phyloP scores from a whole-genome alignment of 2,888 invertebrate genomes.

The Oegoconia quadripuncta region DNA sequence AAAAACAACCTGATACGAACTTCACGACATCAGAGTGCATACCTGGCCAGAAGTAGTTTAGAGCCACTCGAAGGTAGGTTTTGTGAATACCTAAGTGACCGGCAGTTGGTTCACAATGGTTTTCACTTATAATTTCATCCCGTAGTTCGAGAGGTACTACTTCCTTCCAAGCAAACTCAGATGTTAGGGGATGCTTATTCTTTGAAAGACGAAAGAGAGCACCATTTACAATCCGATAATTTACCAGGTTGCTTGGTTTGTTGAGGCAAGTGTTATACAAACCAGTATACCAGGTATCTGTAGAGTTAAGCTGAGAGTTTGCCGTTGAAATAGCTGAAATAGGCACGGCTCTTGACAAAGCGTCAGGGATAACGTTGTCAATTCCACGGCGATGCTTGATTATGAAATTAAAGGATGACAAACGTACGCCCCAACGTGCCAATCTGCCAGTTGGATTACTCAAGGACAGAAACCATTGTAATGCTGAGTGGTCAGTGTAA shows the following conservation, averaged over 20 bases:
- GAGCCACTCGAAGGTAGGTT: conserved; percentile 21
- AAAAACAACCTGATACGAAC: conserved; percentile 10
- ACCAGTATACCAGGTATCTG: conserved; percentile 22
- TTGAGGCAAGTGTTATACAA: conserved; percentile 16
- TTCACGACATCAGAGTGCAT: conserved; percentile 23
- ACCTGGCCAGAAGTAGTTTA: conserved; percentile 15
- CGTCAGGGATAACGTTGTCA: conserved; percentile 26
- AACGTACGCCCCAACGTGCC: conserved; percentile 26
- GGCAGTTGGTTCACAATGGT: conserved; percentile 23
- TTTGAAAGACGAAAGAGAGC: conserved; percentile 17
- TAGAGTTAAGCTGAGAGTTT: neutral
- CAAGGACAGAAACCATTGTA: conserved; percentile 11
- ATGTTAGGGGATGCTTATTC: conserved; percentile 6
- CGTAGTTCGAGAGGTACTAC: conserved; percentile 19
- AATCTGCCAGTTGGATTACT: conserved; percentile 27
- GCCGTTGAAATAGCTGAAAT: conserved; percentile 2
- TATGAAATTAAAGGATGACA: conserved; percentile 24
- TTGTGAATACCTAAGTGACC: conserved; percentile 24
- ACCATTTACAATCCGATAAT: conserved; percentile 17
- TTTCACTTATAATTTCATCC: conserved; percentile 7
- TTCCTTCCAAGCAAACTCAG: conserved; percentile 27
- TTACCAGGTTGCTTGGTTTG: conserved; percentile 13
- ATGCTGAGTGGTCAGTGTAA: conserved; percentile 22
- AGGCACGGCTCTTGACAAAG: conserved; percentile 18
- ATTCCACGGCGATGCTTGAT: conserved; percentile 24